These are phyloP conservation scores for Acromyrmex echinatior DNA, from an alignment of 1,140 invertebrate species.

Conservation along the genomic window DNA sequence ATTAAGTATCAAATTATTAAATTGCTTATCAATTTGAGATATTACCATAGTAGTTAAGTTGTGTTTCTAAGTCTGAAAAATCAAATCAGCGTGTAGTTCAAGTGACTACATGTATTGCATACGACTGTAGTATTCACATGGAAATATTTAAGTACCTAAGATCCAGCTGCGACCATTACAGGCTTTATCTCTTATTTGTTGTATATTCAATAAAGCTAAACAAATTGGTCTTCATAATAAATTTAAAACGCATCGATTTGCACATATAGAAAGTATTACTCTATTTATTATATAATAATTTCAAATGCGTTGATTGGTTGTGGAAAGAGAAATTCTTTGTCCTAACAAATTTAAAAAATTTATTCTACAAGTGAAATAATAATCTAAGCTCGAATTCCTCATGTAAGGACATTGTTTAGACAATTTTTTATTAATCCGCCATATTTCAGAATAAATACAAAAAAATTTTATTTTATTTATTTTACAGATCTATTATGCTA, in stretches of 20 bases:
- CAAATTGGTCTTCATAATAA: neutral
- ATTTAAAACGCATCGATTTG: neutral
- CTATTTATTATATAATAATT: neutral
- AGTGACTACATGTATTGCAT: no score
- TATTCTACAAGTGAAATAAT: neutral
- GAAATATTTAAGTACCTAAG: no score
- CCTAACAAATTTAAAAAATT: neutral
- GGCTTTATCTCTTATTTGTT: no score
- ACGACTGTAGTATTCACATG: no score
- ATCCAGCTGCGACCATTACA: no score
- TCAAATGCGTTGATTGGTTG: neutral
- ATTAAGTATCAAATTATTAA: no score
- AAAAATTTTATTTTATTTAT: neutral
- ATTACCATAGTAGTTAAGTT: no score
- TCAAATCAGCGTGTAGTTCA: no score
- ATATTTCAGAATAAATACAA: neutral
- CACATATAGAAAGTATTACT: neutral
- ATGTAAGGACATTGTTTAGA: neutral
- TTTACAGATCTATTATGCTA: neutral
- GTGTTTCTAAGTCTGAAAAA: no score
- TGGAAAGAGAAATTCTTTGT: neutral
- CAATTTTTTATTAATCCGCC: neutral
- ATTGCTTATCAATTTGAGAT: no score
- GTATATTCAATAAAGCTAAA: neutral
- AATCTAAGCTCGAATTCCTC: neutral